Evolutionary conservation across 1,140 invertebrate genomes (phyloP).

Genomic region (Plectus sambesii): DNA sequence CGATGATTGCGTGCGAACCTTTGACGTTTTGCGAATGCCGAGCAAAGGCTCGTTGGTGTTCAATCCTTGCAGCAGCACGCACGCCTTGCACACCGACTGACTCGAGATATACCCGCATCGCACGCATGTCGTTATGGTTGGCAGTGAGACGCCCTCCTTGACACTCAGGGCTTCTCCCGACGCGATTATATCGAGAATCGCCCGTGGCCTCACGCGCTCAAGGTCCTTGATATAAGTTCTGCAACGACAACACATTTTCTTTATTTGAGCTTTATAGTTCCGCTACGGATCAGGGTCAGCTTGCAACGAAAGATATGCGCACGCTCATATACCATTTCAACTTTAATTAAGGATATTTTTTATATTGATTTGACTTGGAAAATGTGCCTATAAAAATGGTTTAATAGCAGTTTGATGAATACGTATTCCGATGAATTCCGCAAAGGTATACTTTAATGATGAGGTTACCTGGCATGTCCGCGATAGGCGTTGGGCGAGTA

Average conservation of each 20-base stretch:
- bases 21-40: too few species aligned
- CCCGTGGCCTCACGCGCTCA: slow-evolving; percentile 78
- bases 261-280: too few species aligned
- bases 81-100: slow-evolving; percentile 90
- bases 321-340: too few species aligned
- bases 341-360: too few species aligned
- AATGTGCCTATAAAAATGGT: neutral
- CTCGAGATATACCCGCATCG: slow-evolving; percentile 90
- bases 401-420: too few species aligned
- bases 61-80: slow-evolving; percentile 81
- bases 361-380: too few species aligned
- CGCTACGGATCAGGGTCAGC: slow-evolving; percentile 53
- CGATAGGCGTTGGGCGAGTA: slow-evolving; percentile 94
- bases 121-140: slow-evolving; percentile 53
- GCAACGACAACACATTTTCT: too few species aligned
- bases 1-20: too few species aligned
- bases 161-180: slow-evolving; percentile 79
- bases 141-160: slow-evolving; percentile 47
- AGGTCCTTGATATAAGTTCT: slow-evolving; percentile 85
- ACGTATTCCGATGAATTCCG: slow-evolving; percentile 2
- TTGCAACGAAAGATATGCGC: too few species aligned
- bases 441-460: slow-evolving; percentile 14
- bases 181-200: slow-evolving; percentile 87
- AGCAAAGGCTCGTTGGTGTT: slow-evolving; percentile 52
- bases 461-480: slow-evolving; percentile 32